phyloP scores from a whole-genome alignment of 1,140 invertebrate genomes.

The Formica exsecta region DNA sequence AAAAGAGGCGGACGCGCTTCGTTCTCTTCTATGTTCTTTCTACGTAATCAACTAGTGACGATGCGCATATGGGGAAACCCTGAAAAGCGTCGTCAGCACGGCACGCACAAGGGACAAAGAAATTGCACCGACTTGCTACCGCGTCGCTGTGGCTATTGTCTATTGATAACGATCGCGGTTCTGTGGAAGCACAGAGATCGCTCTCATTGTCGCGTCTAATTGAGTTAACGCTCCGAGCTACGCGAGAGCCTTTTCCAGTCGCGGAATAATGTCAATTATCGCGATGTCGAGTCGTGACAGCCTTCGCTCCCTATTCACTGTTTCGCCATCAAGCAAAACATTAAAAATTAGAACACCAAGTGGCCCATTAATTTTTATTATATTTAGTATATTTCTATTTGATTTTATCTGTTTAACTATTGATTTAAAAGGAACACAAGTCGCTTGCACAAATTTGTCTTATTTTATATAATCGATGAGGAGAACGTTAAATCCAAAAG shows the following conservation, averaged over 20 bases:
- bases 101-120: conserved; percentile 61
- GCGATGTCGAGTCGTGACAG: conserved; percentile 21
- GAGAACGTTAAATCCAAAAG: background rate
- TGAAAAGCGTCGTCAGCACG: conserved; percentile 51
- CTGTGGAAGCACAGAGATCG: conserved; percentile 52
- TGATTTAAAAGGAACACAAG: background rate
- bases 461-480: background rate
- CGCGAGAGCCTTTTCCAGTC: conserved; percentile 31
- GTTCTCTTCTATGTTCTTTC: conserved; percentile 7
- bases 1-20: conserved; percentile 16
- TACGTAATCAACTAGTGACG: conserved; percentile 10
- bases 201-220: conserved; percentile 66
- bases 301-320: background rate
- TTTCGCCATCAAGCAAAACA: background rate
- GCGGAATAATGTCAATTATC: conserved; percentile 62
- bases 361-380: background rate
- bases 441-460: too few relatives aligned
- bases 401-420: background rate
- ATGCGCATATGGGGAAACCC: conserved; percentile 26
- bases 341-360: background rate
- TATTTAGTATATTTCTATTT: background rate
- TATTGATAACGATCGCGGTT: conserved; percentile 63
- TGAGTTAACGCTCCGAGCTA: conserved; percentile 65
- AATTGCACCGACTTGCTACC: conserved; percentile 37
- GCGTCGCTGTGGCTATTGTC: conserved; percentile 50